Evolutionary conservation across 2,797 vertebrate species (phyloP).

Genomic region (Loris lydekkerianus): DNA sequence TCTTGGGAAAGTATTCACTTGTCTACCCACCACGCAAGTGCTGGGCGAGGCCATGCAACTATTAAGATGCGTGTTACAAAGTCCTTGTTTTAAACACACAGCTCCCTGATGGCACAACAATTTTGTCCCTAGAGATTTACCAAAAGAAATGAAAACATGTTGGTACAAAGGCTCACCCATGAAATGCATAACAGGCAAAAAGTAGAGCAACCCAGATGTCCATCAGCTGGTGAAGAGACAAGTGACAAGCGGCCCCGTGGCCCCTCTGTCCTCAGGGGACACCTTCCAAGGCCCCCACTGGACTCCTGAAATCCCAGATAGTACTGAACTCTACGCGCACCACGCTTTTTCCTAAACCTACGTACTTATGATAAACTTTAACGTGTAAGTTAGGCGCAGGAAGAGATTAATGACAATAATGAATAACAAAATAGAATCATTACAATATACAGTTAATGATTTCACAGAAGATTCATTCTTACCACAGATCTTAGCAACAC

Average conservation of each 20-base stretch:
- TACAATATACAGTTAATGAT: background rate
- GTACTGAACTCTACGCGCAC: background rate
- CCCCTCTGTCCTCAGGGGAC: background rate
- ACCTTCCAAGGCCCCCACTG: background rate
- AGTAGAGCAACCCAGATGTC: background rate
- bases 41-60: background rate
- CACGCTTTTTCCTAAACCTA: background rate
- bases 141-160: background rate
- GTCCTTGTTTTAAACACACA: background rate
- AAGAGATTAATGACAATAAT: background rate
- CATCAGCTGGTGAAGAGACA: background rate
- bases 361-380: background rate
- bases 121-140: background rate
- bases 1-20: background rate
- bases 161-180: too few species aligned
- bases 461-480: background rate
- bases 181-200: background rate
- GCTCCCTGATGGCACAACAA: too few species aligned
- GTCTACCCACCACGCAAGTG: too few species aligned
- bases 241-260: background rate
- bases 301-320: background rate
- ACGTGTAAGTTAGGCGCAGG: background rate
- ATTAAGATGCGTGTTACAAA: background rate
- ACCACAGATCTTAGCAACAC: background rate
- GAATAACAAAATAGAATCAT: background rate